These are phyloP conservation scores for Fundulus diaphanus DNA, from an alignment of 2,797 vertebrate genomes.

Conservation along the genomic window DNA sequence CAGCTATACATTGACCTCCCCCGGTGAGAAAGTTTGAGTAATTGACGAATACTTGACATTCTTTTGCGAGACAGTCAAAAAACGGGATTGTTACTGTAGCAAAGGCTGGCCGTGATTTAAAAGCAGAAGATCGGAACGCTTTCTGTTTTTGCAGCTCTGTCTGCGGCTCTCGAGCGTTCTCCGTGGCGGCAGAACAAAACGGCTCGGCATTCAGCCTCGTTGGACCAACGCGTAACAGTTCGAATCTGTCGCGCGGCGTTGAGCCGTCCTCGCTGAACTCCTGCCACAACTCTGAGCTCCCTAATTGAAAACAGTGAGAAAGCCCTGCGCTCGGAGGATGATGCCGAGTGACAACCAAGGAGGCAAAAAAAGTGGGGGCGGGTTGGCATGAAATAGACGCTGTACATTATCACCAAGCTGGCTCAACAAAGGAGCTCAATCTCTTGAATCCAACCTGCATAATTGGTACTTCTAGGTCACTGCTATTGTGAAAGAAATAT, in stretches of 20 bases:
- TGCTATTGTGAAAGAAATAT: constrained; percentile 43
- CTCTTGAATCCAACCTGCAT: constrained; percentile 42
- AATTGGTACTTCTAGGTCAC: constrained; percentile 42
- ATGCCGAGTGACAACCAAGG: constrained; percentile 44
- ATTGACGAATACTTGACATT: constrained; percentile 16
- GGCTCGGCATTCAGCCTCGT: constrained; percentile 37
- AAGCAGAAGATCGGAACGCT: constrained; percentile 9
- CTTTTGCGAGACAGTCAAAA: constrained; percentile 23
- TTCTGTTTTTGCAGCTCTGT: constrained; percentile 21
- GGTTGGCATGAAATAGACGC: constrained; percentile 47
- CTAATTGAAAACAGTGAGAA: constrained; percentile 72
- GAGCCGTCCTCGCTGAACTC: constrained; percentile 33
- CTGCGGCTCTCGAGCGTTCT: constrained; percentile 29
- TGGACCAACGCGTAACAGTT: constrained; percentile 42
- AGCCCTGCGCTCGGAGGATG: constrained; percentile 44
- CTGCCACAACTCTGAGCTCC: constrained; percentile 42
- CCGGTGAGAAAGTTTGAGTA: background rate
- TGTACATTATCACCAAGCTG: constrained; percentile 46
- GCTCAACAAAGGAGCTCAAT: constrained; percentile 41
- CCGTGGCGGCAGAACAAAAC: constrained; percentile 45
- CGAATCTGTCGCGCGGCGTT: constrained; percentile 42
- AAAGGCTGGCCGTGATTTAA: constrained; percentile 44
- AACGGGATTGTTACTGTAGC: background rate
- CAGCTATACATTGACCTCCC: background rate
- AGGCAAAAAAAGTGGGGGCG: constrained; percentile 15